phyloP scores from a whole-genome alignment of 2,797 vertebrate genomes.

The Anguilla marmorata region DNA sequence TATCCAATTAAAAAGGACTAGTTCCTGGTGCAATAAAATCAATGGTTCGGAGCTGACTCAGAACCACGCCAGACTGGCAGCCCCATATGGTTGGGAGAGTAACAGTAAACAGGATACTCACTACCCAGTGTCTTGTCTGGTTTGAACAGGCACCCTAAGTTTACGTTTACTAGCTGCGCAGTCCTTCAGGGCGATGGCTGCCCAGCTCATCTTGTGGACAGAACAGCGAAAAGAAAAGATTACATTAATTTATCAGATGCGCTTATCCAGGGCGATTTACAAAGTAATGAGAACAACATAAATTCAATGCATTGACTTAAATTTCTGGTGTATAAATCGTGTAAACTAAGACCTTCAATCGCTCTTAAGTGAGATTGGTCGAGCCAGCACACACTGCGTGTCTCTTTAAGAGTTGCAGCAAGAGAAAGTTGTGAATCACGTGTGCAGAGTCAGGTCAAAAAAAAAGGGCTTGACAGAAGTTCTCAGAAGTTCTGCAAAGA shows the following conservation, averaged over 20 bases:
- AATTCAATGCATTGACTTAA: not conserved
- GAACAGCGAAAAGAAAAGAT: not conserved
- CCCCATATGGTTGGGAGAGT: not conserved
- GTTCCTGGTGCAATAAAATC: not conserved
- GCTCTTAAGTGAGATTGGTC: not conserved
- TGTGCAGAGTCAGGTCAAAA: slow-evolving; percentile 8
- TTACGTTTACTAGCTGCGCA: not conserved
- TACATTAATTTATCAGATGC: not conserved
- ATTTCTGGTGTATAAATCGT: not conserved
- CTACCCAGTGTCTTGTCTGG: not conserved
- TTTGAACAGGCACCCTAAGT: not conserved
- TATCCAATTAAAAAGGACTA: not conserved
- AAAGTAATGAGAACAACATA: too few species aligned
- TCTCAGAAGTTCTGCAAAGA: not conserved
- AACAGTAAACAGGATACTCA: not conserved
- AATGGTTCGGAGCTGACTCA: not conserved
- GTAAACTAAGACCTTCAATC: not conserved
- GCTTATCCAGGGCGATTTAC: too few species aligned
- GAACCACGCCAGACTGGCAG: not conserved
- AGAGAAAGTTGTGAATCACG: slow-evolving; percentile 18
- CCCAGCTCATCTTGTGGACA: not conserved
- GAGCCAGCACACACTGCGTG: not conserved
- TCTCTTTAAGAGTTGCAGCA: slow-evolving; percentile 26
- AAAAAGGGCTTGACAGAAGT: slow-evolving; percentile 36
- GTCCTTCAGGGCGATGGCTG: not conserved